phyloP scores from a whole-genome alignment of 2,797 vertebrate genomes.

The Pseudotriccus pelzelni region DNA sequence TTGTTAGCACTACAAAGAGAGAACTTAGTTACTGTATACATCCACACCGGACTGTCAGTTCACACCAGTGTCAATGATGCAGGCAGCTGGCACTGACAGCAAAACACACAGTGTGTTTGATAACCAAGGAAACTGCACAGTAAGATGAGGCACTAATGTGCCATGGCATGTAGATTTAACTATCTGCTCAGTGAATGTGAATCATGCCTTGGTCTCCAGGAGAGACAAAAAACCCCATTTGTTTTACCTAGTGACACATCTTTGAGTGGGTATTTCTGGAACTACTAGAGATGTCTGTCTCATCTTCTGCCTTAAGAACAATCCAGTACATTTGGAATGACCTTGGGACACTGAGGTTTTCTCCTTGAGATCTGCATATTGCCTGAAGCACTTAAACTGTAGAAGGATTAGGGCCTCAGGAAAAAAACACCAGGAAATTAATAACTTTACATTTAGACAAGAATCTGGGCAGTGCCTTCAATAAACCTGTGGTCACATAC shows the following conservation, averaged over 20 bases:
- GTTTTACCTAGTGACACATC: neutral
- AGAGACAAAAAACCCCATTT: neutral
- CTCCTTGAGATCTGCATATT: conserved; percentile 2
- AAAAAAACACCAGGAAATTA: neutral
- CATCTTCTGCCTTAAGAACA: neutral
- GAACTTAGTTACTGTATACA: neutral
- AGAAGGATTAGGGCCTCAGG: neutral
- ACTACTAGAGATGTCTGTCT: neutral
- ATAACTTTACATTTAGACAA: conserved; percentile 11
- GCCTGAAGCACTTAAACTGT: neutral
- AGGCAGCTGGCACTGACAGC: neutral
- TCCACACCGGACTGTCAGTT: neutral
- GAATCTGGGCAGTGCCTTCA: neutral
- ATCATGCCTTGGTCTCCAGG: neutral
- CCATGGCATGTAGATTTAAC: neutral
- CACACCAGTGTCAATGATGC: neutral
- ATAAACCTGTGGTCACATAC: neutral
- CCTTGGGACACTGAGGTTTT: neutral
- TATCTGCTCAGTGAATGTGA: neutral
- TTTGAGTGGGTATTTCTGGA: neutral
- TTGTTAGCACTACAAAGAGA: neutral
- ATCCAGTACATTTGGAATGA: neutral
- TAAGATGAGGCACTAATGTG: neutral
- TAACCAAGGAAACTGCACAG: neutral
- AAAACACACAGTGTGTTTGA: neutral